Base-by-base conservation (phyloP, 2,797 vertebrate species). In the Odontamblyopus lacepedii region DNA sequence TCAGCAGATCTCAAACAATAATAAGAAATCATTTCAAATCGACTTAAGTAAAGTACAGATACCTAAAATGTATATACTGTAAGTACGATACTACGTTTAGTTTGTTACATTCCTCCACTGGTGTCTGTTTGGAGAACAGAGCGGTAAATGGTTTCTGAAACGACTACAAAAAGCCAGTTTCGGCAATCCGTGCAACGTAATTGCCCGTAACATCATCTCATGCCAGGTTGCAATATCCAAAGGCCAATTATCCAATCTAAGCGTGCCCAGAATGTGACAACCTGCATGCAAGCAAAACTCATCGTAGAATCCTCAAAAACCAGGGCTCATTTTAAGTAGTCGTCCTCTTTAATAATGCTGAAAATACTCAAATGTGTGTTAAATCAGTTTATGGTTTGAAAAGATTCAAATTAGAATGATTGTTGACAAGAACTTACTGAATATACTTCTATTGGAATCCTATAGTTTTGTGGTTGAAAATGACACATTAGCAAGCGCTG, bases 101-200 rank as follows among this genome's bases (percentile, higher is more conserved):
- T 38, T 38, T 9, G 35, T 38, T 38, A 38, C 35, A 38, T 9
- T 38, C 35, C 35, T 38, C 8, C 35, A 9, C 6, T 38, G 8
- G 7, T 51, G 65, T 67, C 67, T 35, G 63, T 81, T 73, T 66
- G 75, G 67, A 53, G 23, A 66, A 79, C 59, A 64, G 63, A 56
- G 64, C 6, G 18, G 29, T 55, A 75, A 80, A 82, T 79, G 62
- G 84, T 65, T 83, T 84, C 83, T 88, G 74, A 75, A 87, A 79
- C 81, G 85, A 89, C 65, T 85, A 70, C 72, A 79, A 80, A 60
- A 70, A 68, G 38, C 74, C 67, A 2, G 69, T 75, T 74, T 90
- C 77, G 75, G 80, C 80, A 93, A 91, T 91, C 89, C 75, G 82
- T 72, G 59, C 75, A 64, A 81, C 84, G 83, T 90, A 92, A 93